Conservation (phyloP, 2,888 invertebrate genomes). For the Chalcis sispes region DNA sequence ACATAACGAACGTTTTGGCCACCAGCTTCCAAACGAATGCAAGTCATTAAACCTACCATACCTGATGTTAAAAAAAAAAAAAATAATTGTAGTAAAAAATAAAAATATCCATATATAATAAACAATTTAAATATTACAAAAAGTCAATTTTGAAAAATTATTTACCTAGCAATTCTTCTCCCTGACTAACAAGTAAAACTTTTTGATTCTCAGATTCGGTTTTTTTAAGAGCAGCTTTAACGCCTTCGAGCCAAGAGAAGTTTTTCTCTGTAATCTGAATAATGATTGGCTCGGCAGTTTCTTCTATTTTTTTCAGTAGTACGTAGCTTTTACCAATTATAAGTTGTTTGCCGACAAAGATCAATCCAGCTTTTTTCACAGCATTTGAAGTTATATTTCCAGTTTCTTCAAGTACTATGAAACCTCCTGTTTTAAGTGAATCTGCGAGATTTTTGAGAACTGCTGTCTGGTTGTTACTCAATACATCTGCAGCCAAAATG, state of each 20-base stretch:
- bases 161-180: constrained; percentile 78
- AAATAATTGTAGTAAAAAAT: neutral
- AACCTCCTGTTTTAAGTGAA: constrained; percentile 83
- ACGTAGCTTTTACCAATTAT: constrained; percentile 82
- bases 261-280: constrained; percentile 83
- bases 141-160: neutral
- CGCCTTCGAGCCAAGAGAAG: constrained; percentile 88
- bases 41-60: constrained; percentile 92
- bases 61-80: constrained; percentile 79
- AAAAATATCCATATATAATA: neutral
- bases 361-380: constrained; percentile 75
- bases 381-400: constrained; percentile 63
- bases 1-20: constrained; percentile 86
- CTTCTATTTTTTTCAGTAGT: constrained; percentile 80
- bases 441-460: constrained; percentile 80
- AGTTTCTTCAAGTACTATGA: constrained; percentile 86
- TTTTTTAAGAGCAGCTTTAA: constrained; percentile 86
- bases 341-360: constrained; percentile 80
- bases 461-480: constrained; percentile 78
- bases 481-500: constrained; percentile 82
- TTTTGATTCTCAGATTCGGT: constrained; percentile 80
- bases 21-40: constrained; percentile 91
- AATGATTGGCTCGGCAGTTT: constrained; percentile 76
- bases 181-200: constrained; percentile 83
- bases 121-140: neutral